phyloP scores from a whole-genome alignment of 2,888 invertebrate genomes.

The Belgica antarctica region DNA sequence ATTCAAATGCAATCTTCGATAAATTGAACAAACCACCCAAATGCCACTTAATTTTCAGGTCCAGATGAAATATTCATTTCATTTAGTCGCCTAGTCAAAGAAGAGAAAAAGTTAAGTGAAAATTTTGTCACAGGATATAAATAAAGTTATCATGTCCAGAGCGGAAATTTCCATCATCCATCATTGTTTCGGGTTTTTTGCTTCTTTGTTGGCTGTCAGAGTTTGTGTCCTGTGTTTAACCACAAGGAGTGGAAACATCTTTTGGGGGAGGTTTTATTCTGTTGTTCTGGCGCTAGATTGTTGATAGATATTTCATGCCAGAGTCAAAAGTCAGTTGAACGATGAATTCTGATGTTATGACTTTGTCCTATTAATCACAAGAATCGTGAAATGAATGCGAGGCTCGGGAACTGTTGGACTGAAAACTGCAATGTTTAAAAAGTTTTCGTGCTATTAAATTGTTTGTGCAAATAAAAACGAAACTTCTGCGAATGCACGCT shows the following conservation, averaged over 20 bases:
- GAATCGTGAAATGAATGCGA: neutral
- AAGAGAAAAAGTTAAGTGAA: slow-evolving; percentile 40
- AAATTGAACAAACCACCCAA: too few relatives aligned
- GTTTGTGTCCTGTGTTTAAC: neutral
- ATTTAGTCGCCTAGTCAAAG: neutral
- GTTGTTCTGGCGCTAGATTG: slow-evolving; percentile 20
- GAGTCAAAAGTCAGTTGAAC: slow-evolving; percentile 18
- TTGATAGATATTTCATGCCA: slow-evolving; percentile 38
- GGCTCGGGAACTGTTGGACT: too few relatives aligned
- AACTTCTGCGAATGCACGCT: slow-evolving; percentile 16
- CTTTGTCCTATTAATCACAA: slow-evolving; percentile 37
- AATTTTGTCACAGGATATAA: slow-evolving; percentile 43
- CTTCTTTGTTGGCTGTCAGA: neutral
- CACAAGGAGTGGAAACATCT: neutral
- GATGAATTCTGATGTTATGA: slow-evolving; percentile 32
- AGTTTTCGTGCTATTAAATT: too few relatives aligned
- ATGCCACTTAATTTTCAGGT: too few relatives aligned
- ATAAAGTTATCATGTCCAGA: slow-evolving; percentile 42
- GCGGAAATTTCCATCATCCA: slow-evolving; percentile 32
- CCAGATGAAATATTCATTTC: slow-evolving; percentile 29
- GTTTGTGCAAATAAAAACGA: too few relatives aligned
- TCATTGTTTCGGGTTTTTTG: slow-evolving; percentile 27
- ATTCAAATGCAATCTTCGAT: too few relatives aligned
- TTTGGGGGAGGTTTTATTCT: slow-evolving; percentile 7
- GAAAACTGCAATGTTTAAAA: too few relatives aligned